Conservation (phyloP, 53 echinoderm and acorn worm genomes). For the Zoroaster sp. region DNA sequence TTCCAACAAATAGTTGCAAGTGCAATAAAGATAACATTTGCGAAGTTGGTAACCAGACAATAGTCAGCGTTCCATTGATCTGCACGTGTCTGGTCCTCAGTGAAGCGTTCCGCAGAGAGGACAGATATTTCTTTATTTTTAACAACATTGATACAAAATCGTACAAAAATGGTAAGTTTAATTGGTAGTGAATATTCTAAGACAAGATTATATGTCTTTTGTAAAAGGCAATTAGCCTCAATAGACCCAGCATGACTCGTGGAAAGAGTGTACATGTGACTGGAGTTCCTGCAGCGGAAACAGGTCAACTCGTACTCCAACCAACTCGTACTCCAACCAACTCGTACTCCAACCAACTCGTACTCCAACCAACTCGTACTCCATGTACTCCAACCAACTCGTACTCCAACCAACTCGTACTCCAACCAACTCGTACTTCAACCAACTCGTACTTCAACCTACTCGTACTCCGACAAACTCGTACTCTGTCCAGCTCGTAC, state of each 20-base stretch:
- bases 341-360: no score
- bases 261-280: neutral
- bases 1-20: neutral
- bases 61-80: neutral
- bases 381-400: no score
- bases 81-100: constrained; percentile 63
- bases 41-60: neutral
- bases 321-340: no score
- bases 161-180: constrained; percentile 28
- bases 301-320: no score
- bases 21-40: neutral
- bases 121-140: constrained; percentile 7
- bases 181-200: neutral
- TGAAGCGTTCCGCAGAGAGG: constrained; percentile 79
- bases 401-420: no score
- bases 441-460: no score
- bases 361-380: no score
- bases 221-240: neutral
- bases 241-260: neutral
- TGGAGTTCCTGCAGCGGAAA: no score
- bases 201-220: neutral
- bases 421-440: no score
- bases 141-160: neutral
- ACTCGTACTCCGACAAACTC: no score
- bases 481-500: no score